Conservation (phyloP, 2,113 vertebrate genomes). For the Sinocyclocheilus maitianheensis region DNA sequence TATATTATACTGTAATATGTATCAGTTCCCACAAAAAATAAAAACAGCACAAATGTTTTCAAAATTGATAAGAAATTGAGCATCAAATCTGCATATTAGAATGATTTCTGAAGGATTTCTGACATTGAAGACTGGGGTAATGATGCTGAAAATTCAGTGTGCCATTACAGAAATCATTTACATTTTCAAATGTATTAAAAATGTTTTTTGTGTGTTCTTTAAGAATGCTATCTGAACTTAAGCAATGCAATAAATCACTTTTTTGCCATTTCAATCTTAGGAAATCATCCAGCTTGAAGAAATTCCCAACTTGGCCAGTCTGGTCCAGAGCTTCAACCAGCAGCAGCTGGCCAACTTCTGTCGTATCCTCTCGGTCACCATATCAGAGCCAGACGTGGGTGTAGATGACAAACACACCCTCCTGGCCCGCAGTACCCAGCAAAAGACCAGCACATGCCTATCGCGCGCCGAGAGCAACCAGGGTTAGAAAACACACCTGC, state of each 20-base stretch:
- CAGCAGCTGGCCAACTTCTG: conserved; percentile 99
- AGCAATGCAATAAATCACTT: neutral
- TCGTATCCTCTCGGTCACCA: conserved; percentile 95
- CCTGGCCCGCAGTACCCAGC: conserved; percentile 94
- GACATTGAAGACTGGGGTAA: neutral
- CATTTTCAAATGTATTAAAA: neutral
- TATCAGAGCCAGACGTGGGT: conserved; percentile 94
- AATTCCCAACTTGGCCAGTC: conserved; percentile 88
- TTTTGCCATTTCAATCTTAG: conserved; percentile 64
- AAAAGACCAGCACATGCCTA: conserved; percentile 87
- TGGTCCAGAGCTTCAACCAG: conserved; percentile 97
- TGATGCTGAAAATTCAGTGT: neutral
- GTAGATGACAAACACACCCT: conserved; percentile 97
- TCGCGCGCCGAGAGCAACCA: conserved; percentile 95
- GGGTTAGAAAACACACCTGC: conserved; percentile 71
- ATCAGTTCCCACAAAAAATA: neutral
- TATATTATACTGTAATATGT: no score
- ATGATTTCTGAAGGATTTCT: neutral
- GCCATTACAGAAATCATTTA: neutral
- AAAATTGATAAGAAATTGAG: neutral
- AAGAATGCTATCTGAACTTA: neutral
- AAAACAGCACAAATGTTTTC: neutral
- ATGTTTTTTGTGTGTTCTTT: neutral
- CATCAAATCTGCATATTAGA: neutral
- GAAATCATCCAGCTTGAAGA: conserved; percentile 98